Evolutionary conservation across 1,140 invertebrate species (phyloP).

Genomic region (Nasonia giraulti): DNA sequence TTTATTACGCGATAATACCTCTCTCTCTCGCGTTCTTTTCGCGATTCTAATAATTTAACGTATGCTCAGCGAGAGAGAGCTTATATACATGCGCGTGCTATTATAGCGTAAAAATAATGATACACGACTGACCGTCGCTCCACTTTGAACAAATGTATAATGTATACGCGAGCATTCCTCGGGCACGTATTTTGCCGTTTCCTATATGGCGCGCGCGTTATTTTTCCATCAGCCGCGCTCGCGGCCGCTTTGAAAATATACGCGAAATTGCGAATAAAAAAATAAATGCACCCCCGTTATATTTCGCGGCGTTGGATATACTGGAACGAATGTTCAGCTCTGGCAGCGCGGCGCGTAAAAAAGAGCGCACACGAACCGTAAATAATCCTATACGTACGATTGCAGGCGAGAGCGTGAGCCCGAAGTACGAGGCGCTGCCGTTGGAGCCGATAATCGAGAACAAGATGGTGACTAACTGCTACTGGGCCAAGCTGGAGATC

Average conservation of each 20-base stretch:
- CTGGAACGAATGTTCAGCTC: too few species aligned
- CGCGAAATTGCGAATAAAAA: not conserved
- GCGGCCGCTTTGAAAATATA: not conserved
- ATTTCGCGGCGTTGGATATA: not conserved
- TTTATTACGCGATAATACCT: constrained; percentile 32
- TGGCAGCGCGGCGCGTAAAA: too few species aligned
- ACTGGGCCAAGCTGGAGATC: constrained; percentile 71
- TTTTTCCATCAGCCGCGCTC: not conserved
- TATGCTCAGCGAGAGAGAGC: not conserved
- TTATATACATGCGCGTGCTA: not conserved
- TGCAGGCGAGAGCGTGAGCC: constrained; percentile 68
- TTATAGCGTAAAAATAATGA: constrained; percentile 41
- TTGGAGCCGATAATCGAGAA: constrained; percentile 69
- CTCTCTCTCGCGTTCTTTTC: not conserved
- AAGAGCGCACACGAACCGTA: not conserved
- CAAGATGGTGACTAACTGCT: constrained; percentile 69
- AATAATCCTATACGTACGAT: not conserved
- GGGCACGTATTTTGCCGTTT: not conserved
- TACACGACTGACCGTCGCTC: constrained; percentile 11
- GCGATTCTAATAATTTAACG: constrained; percentile 12
- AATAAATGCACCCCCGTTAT: not conserved
- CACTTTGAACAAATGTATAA: constrained; percentile 6
- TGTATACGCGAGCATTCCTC: not conserved
- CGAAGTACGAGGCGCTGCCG: constrained; percentile 70
- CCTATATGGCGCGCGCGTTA: not conserved